Evolutionary conservation across 92 coral and sea anemone genomes (phyloP), one percentile per base, ranked within the genome.

Genomic region (Phenganax subtilis): DNA sequence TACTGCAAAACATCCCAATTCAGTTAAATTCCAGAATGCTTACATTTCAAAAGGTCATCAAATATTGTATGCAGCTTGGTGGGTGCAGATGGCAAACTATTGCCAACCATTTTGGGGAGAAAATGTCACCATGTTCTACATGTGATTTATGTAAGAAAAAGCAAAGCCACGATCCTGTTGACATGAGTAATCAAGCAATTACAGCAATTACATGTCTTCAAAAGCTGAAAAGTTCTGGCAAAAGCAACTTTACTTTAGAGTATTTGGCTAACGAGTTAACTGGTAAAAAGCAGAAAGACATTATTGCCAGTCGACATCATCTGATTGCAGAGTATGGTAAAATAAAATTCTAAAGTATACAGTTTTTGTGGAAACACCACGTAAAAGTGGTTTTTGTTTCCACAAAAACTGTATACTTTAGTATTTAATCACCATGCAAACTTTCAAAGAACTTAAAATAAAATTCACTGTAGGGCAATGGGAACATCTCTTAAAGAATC

Each of bases 71-170:
- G 65, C 65, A 59, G 65, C 7, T 59, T 61, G 28, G 67, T 61
- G 67, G 67, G 67, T 12, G 67, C 14, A 61, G 20, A 61, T 61
- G 67, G 20, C 67, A 61, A 14, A 61, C 15, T 61, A 61, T 61
- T 61, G 67, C 67, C 9, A 61, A 61, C 67, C 6, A 3, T 17
- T 61, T 61, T 12, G 4, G 67, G 3, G 67, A 61, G 67, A 28
- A 61, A 61, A 61, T 61, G 67, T 14, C 67, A 61, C 67, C 67
- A 17, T 61, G 20, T 61, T 61, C 67, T 61, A 61, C 67, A 61
- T 61, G 67, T 5, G 28, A 61, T 61, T 12, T 61, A 25, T 61
- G 67, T 61, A 0, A 61, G 67, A 61, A 61, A 61, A 12, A 61
- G 15, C 8, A 61, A 17, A 61, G 11, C 7, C 67, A 12, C 67